Evolutionary conservation across 2,797 vertebrate species (phyloP), one percentile per base, ranked within the genome.

Genomic region (Notolepis coatsorum): DNA sequence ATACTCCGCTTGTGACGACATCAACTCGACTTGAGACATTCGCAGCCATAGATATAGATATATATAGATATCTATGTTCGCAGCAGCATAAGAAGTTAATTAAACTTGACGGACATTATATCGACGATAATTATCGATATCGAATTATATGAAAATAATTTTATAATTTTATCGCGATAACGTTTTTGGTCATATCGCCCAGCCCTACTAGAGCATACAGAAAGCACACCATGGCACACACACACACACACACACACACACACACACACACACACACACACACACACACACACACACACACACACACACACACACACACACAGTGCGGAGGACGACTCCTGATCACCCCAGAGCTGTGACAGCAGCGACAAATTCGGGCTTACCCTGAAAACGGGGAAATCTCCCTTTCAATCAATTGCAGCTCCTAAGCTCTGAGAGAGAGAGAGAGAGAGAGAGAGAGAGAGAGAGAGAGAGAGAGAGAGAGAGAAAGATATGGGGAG

Each of bases 331-430:
- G 65, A 66, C 76, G 65, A 66, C 76, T 61, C 71, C 66, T 12
- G 82, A 83, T 83, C 84, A 86, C 54, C 55, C n/a, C 41, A 5
- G 53, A 81, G 73, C 52, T 42, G 21, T 74, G 74, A 84, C 75
- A 74, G 74, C 50, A 78, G 84, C 42, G 63, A 82, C 85, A 91
- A 87, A 89, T 84, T 84, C 73, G 54, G 82, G 86, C 85, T 89
- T 91, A 89, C 86, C 84, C 85, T 79, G 75, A 85, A 89, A 88
- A 89, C 69, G 64, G 79, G 76, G 75, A 88, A 90, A 88, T 84
- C 82, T 88, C 75, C 79, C 70, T 71, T 77, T 69, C 78, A 88
- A 89, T 90, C 78, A 79, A 89, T 81, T 55, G 80, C 75, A 65
- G 82, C 80, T 87, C 82, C 83, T 84, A 74, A 81, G 67, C 84